Evolutionary conservation across 37 sponge, comb jelly and placozoan genomes (phyloP).

Genomic region (Oscarella lobularis): DNA sequence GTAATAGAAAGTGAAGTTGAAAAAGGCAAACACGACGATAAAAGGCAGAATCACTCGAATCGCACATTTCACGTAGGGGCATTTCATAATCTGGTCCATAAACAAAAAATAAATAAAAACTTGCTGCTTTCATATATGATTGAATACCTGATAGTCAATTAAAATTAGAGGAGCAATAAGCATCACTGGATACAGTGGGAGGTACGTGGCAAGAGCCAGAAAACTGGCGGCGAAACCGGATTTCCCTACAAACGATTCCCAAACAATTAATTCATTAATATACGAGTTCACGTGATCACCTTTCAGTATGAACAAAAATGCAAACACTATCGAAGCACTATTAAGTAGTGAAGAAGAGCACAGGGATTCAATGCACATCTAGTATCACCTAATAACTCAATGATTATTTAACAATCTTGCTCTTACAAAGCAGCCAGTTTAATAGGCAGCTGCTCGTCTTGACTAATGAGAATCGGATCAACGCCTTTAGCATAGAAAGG

Average conservation of each 20-base stretch:
- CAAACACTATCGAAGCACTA: conserved; percentile 24
- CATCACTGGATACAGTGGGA: conserved; percentile 76
- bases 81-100: no score
- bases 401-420: no score
- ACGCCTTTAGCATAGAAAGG: conserved; percentile 49
- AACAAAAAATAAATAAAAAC: no score
- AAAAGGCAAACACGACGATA: no score
- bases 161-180: conserved; percentile 63
- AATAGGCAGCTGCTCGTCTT: conserved; percentile 25
- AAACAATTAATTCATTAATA: no score
- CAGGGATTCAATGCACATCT: conserved; percentile 78
- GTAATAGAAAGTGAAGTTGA: conserved; percentile 29
- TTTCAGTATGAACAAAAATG: conserved; percentile 37
- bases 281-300: no score
- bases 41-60: no score
- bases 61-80: no score
- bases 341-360: conserved; percentile 39
- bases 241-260: no score
- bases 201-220: conserved; percentile 53
- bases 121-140: no score
- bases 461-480: conserved; percentile 41
- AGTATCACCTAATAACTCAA: no score
- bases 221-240: no score
- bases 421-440: conserved; percentile 48
- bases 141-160: conserved; percentile 40